Evolutionary conservation across 2,113 vertebrate genomes (phyloP).

Genomic region (Solea senegalensis): DNA sequence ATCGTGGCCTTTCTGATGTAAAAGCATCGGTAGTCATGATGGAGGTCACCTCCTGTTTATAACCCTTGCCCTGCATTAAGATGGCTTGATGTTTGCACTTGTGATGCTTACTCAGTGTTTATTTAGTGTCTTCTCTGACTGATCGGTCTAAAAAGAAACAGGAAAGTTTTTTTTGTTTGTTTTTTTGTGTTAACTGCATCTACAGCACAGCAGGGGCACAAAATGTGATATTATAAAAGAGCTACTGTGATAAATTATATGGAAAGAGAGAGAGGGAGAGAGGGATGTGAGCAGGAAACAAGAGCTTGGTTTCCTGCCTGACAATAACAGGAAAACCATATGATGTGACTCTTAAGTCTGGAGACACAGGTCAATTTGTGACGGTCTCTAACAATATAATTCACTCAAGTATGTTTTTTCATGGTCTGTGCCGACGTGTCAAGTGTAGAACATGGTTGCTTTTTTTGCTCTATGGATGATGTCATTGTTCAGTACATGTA

Average conservation of each 20-base stretch:
- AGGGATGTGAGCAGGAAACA: conserved; percentile 12
- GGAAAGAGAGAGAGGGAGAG: conserved; percentile 17
- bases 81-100: conserved; percentile 3
- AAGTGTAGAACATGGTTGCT: not conserved
- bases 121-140: no score
- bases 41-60: not conserved
- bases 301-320: conserved; percentile 65
- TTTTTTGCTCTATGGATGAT: not conserved
- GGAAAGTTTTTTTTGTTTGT: not conserved
- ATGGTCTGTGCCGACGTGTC: not conserved
- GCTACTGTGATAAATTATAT: not conserved
- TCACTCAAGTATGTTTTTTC: conserved; percentile 17
- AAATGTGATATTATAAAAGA: not conserved
- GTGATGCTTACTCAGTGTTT: not conserved
- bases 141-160: no score
- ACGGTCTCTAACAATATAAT: conserved; percentile 14
- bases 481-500: no score
- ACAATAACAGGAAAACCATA: conserved; percentile 81
- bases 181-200: not conserved
- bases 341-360: conserved; percentile 49
- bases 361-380: not conserved
- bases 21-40: not conserved
- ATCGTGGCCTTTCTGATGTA: not conserved
- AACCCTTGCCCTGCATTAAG: not conserved
- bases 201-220: not conserved